phyloP scores from a whole-genome alignment of 2,797 vertebrate genomes.

The Myiothlypis coronata region DNA sequence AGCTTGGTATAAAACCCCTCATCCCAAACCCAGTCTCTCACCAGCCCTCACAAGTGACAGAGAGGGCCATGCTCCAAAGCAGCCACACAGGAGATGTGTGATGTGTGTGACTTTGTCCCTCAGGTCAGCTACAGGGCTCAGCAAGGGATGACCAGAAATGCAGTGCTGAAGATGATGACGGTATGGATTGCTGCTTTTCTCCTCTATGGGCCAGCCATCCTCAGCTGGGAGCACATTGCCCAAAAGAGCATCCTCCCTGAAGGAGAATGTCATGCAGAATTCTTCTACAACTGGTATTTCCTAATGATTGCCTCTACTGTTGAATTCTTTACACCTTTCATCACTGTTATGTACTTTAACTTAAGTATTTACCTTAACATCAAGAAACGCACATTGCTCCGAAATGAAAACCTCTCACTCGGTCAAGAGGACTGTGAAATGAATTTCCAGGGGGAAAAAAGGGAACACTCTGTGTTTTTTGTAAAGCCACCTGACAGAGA shows the following conservation, averaged over 20 bases:
- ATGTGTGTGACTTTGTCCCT: neutral
- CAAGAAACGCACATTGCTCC: constrained; percentile 66
- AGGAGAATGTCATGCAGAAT: constrained; percentile 76
- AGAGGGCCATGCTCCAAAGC: neutral
- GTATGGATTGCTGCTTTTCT: constrained; percentile 79
- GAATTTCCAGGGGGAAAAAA: constrained; percentile 40
- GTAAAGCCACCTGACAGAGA: constrained; percentile 51
- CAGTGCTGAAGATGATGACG: constrained; percentile 73
- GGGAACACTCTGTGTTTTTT: constrained; percentile 65
- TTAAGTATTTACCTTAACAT: constrained; percentile 80
- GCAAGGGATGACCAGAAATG: constrained; percentile 71
- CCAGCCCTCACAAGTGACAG: neutral
- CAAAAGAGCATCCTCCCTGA: constrained; percentile 71
- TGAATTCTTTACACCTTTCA: constrained; percentile 81
- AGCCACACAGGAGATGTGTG: fast-evolving
- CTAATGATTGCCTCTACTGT: constrained; percentile 77
- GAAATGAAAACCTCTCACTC: constrained; percentile 37
- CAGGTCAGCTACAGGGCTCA: constrained; percentile 79
- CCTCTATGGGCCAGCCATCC: constrained; percentile 77
- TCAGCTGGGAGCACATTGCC: constrained; percentile 76
- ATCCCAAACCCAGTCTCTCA: neutral
- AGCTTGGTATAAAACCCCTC: neutral
- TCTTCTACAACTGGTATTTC: constrained; percentile 82
- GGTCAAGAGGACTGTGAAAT: constrained; percentile 54
- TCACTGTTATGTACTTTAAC: constrained; percentile 78